Percentiles rank a stretch among this genome's conserved stretches.
Conservation (phyloP, 2,113 vertebrate species). For the Opisthocomus hoazin region DNA sequence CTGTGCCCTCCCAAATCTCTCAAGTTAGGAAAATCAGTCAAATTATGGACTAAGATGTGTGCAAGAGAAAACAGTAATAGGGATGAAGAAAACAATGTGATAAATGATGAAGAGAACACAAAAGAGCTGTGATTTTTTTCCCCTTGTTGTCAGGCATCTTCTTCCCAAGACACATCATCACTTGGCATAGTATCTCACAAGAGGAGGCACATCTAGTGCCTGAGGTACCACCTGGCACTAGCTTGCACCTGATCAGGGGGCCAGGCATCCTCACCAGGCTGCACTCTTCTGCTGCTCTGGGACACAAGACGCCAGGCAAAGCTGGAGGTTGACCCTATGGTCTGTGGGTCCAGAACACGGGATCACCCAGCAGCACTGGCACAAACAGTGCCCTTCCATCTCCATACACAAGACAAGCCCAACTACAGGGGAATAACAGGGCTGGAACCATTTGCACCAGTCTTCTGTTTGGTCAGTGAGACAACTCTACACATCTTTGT, state of each 20-base stretch:
- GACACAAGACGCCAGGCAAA: background rate
- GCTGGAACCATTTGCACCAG: background rate
- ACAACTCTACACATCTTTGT: background rate
- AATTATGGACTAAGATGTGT: background rate
- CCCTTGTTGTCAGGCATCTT: background rate
- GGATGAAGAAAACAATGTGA: background rate
- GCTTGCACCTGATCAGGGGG: background rate
- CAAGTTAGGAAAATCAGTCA: background rate
- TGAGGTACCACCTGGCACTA: background rate
- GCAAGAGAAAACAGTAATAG: background rate
- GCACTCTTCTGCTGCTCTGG: background rate
- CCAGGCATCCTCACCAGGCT: background rate
- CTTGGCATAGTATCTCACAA: background rate
- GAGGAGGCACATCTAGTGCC: background rate
- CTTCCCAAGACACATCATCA: background rate
- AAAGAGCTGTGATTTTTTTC: background rate
- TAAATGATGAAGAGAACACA: background rate
- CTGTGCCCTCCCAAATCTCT: background rate
- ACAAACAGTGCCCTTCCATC: background rate
- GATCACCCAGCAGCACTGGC: background rate
- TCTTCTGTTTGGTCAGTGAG: background rate
- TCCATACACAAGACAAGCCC: background rate
- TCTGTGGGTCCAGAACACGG: background rate
- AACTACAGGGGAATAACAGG: background rate
- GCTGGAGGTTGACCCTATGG: background rate